A percentile compares a stretch with the other conserved stretches of the same genome.
Evolutionary conservation across 2,113 vertebrate species (phyloP).

Genomic region (Pedetes capensis): DNA sequence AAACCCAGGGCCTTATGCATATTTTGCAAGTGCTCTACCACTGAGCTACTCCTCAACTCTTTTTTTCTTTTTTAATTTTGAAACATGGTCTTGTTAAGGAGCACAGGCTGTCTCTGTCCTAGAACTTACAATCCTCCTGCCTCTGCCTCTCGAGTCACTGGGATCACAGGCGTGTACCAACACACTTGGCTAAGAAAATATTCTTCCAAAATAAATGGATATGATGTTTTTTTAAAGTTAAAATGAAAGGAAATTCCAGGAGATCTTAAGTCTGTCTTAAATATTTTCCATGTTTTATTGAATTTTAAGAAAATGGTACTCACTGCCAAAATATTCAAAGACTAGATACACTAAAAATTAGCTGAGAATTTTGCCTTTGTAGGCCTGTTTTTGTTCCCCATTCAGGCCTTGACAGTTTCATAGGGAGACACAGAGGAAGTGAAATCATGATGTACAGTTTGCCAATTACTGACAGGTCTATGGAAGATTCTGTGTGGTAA

Average conservation of each 20-base stretch:
- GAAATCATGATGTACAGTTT: not conserved
- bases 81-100: too few species aligned
- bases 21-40: too few species aligned
- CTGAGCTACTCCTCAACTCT: too few species aligned
- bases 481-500: not conserved
- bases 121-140: too few species aligned
- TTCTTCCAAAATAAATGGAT: conserved; percentile 24
- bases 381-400: not conserved
- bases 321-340: not conserved
- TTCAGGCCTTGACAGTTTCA: not conserved
- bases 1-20: too few species aligned
- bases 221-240: not conserved
- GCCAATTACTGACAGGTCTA: not conserved
- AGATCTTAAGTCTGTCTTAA: not conserved
- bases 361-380: not conserved
- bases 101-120: too few species aligned
- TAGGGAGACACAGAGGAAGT: not conserved
- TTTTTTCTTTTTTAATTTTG: too few species aligned
- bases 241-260: not conserved
- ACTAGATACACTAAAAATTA: not conserved
- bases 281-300: not conserved
- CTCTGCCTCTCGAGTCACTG: too few species aligned
- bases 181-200: too few species aligned
- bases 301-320: not conserved
- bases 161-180: too few species aligned